phyloP scores from a whole-genome alignment of 1,140 invertebrate species.

The Gryon sp. region DNA sequence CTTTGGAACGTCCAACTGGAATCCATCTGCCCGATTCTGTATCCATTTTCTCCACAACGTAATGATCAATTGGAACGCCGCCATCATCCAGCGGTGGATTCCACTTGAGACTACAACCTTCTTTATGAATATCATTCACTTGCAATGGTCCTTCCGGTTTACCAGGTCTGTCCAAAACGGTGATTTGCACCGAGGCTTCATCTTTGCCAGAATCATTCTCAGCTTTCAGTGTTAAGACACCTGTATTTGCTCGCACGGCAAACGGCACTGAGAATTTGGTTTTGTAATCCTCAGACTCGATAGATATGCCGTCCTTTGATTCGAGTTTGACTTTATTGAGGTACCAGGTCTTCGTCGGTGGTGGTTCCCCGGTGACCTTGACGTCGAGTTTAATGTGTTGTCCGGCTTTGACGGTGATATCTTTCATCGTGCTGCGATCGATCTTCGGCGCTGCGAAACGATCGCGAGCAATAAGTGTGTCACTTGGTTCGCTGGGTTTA shows the following conservation, averaged over 20 bases:
- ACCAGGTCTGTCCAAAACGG: slow-evolving; percentile 92
- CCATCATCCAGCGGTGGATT: slow-evolving; percentile 95
- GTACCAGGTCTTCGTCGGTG: slow-evolving; percentile 91
- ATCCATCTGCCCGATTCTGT: slow-evolving; percentile 91
- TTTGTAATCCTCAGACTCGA: slow-evolving; percentile 92
- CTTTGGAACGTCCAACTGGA: slow-evolving; percentile 87
- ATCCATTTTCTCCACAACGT: slow-evolving; percentile 95
- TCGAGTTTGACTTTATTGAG: slow-evolving; percentile 86
- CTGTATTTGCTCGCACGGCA: slow-evolving; percentile 89
- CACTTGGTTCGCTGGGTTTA: slow-evolving; percentile 92
- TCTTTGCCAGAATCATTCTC: slow-evolving; percentile 95
- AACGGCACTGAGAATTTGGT: slow-evolving; percentile 89
- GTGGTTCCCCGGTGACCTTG: slow-evolving; percentile 93
- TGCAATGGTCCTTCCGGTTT: slow-evolving; percentile 95
- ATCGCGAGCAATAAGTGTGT: slow-evolving; percentile 90
- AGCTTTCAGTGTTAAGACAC: slow-evolving; percentile 91
- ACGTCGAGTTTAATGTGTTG: slow-evolving; percentile 91
- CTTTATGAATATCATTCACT: slow-evolving; percentile 94
- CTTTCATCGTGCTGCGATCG: slow-evolving; percentile 92
- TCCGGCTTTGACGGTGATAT: slow-evolving; percentile 92
- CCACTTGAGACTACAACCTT: slow-evolving; percentile 96
- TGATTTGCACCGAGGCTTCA: slow-evolving; percentile 93
- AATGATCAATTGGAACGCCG: slow-evolving; percentile 93
- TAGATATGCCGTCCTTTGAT: slow-evolving; percentile 84
- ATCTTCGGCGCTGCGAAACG: slow-evolving; percentile 94